Evolutionary conservation across 2,888 invertebrate species (phyloP).

Genomic region (Lasioglossum pauxillum): DNA sequence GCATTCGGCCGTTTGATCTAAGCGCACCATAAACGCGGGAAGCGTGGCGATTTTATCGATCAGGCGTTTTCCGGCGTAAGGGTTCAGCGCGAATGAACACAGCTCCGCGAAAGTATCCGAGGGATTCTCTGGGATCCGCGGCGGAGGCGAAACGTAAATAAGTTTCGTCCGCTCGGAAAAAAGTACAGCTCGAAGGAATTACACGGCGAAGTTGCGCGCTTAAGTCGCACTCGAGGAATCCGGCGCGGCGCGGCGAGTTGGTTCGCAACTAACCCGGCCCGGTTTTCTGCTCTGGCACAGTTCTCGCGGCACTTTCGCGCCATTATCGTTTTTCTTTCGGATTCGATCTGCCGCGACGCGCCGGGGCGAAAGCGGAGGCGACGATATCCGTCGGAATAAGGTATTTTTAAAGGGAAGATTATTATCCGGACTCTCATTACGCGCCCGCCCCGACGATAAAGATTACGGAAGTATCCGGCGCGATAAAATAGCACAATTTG

Average conservation of each 20-base stretch:
- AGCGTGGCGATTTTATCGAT: not conserved
- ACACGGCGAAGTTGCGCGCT: constrained; percentile 27
- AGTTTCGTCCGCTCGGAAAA: not conserved
- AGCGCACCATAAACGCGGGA: not conserved
- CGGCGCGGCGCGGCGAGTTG: constrained; percentile 35
- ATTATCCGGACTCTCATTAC: constrained; percentile 59
- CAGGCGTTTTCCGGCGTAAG: not conserved
- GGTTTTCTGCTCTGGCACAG: constrained; percentile 13
- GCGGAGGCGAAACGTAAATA: not conserved
- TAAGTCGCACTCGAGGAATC: constrained; percentile 34
- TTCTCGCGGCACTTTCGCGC: constrained; percentile 20
- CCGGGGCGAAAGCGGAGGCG: not conserved
- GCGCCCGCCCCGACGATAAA: constrained; percentile 52
- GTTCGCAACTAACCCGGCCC: constrained; percentile 7
- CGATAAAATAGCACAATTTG: constrained; percentile 68
- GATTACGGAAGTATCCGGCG: constrained; percentile 66
- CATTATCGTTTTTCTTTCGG: constrained; percentile 44
- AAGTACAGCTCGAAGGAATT: constrained; percentile 21
- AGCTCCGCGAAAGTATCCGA: not conserved
- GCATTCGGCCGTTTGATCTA: not conserved
- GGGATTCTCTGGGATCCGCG: not conserved
- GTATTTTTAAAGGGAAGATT: constrained; percentile 51
- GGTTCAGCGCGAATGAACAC: not conserved
- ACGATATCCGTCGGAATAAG: constrained; percentile 43
- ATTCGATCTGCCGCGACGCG: constrained; percentile 33